phyloP scores from a whole-genome alignment of 2,797 vertebrate species.

The Pelochelys cantorii region DNA sequence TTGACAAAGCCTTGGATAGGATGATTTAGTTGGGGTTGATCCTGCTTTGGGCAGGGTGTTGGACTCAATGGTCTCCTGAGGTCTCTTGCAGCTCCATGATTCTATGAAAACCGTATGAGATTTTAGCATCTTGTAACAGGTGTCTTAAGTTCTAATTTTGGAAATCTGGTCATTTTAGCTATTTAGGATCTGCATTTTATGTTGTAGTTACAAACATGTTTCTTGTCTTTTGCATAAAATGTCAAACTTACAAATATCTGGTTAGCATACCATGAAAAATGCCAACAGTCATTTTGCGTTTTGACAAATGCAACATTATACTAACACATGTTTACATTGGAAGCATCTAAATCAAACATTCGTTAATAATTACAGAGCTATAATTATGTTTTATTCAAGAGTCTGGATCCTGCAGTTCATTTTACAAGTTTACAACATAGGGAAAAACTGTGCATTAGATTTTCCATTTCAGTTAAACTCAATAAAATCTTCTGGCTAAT shows the following conservation, averaged over 20 bases:
- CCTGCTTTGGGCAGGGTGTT: no score
- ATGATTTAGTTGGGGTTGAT: no score
- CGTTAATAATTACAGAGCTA: background rate
- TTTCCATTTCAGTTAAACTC: slow-evolving; percentile 9
- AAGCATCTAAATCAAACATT: background rate
- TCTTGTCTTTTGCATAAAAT: background rate
- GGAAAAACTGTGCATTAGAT: background rate
- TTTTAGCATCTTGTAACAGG: background rate
- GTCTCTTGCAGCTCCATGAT: no score
- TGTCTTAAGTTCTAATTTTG: background rate
- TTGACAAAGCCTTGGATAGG: no score
- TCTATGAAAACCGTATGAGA: background rate
- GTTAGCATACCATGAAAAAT: background rate
- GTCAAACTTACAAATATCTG: background rate
- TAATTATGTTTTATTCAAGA: background rate
- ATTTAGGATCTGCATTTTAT: background rate
- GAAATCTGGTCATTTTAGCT: background rate
- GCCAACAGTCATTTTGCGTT: background rate
- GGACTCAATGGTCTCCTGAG: no score
- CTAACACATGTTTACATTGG: background rate
- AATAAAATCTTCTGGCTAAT: slow-evolving; percentile 15
- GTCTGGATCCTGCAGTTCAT: background rate
- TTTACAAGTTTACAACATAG: background rate
- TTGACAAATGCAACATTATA: background rate
- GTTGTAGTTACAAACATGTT: background rate